Conservation (phyloP, 2,888 invertebrate genomes). For the Harpalus rubripes region DNA sequence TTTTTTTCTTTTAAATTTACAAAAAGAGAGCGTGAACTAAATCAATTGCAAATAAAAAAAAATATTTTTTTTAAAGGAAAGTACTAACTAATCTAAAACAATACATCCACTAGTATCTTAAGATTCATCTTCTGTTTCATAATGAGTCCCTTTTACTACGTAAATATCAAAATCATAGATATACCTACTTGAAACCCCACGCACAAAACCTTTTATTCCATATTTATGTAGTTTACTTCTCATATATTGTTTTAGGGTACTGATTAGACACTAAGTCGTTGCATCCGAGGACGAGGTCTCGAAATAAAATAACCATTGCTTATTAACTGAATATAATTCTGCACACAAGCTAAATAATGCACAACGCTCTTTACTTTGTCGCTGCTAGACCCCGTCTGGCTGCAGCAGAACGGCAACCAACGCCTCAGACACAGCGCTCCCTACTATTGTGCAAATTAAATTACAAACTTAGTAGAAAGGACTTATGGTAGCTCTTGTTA, state of each 20-base stretch:
- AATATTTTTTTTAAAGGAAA: conserved; percentile 69
- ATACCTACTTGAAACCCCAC: conserved; percentile 70
- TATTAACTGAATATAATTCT: no score
- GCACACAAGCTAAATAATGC: no score
- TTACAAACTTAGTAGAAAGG: no score
- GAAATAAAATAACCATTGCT: no score
- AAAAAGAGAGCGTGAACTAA: conserved; percentile 65
- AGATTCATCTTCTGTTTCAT: conserved; percentile 48
- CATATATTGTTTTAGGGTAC: conserved; percentile 70
- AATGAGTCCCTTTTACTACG: conserved; percentile 69
- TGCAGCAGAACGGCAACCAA: no score
- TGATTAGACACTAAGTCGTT: no score
- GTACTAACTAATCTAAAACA: conserved; percentile 66
- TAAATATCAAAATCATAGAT: conserved; percentile 72
- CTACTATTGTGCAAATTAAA: no score
- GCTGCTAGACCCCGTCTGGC: no score
- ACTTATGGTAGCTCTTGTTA: no score
- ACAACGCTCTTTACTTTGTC: no score
- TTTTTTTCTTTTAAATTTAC: conserved; percentile 57
- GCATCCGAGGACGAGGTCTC: no score
- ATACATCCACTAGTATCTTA: conserved; percentile 69
- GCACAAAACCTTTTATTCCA: conserved; percentile 68
- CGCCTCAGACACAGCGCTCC: no score
- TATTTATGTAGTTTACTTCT: conserved; percentile 70
- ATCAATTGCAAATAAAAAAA: conserved; percentile 68